Conservation (phyloP, 2,113 vertebrate genomes). For the Ageneiosus marmoratus region DNA sequence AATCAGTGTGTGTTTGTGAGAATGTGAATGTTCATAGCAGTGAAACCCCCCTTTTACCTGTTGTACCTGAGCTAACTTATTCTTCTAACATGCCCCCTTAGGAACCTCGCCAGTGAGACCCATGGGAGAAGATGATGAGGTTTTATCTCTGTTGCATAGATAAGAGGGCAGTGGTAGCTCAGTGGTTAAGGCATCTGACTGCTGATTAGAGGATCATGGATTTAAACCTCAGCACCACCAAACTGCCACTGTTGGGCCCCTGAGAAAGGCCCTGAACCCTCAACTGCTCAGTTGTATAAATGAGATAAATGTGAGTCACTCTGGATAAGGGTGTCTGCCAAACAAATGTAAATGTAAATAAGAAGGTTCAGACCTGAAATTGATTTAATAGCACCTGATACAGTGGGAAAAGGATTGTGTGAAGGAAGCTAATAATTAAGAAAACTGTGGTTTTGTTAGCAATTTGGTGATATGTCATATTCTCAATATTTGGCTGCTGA, state of each 20-base stretch:
- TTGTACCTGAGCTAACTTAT: not conserved
- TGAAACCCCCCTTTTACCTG: conserved; percentile 27
- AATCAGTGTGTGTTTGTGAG: conserved; percentile 36
- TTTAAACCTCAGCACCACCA: no score
- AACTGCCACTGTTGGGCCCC: no score
- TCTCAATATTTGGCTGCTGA: conserved; percentile 67
- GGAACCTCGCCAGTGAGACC: not conserved
- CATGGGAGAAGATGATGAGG: conserved; percentile 35
- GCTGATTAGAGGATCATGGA: no score
- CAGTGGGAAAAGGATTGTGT: conserved; percentile 43
- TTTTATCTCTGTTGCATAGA: conserved; percentile 44
- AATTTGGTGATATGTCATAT: conserved; percentile 67
- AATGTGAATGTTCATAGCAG: conserved; percentile 41
- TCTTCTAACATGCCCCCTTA: conserved; percentile 1
- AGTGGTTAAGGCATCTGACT: no score
- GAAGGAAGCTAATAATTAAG: not conserved
- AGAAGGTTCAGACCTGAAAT: conserved; percentile 68
- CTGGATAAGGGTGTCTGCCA: no score
- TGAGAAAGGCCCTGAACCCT: no score
- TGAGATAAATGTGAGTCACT: no score
- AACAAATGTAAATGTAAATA: no score
- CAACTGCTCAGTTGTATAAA: no score
- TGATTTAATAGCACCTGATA: conserved; percentile 65
- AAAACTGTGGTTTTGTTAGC: conserved; percentile 40
- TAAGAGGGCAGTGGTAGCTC: no score